Evolutionary conservation across 2,113 vertebrate genomes (phyloP).

Genomic region (Dasyprocta punctata): DNA sequence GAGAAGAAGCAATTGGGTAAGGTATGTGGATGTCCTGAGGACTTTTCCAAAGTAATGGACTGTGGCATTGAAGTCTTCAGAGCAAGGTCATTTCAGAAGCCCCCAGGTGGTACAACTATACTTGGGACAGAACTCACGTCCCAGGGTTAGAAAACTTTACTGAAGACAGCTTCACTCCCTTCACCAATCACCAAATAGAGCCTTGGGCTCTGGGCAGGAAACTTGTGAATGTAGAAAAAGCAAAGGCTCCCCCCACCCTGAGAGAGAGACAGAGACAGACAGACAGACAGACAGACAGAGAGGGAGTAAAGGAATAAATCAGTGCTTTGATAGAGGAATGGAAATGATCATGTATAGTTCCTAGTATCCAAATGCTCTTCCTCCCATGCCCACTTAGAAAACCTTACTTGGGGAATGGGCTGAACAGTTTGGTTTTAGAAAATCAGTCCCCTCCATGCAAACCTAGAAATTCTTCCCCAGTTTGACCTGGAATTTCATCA

Average conservation of each 20-base stretch:
- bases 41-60: background rate
- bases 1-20: background rate
- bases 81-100: constrained; percentile 31
- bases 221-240: constrained; percentile 7
- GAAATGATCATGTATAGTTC: constrained; percentile 6
- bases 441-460: background rate
- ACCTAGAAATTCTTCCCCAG: constrained; percentile 36
- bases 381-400: background rate
- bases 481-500: constrained; percentile 50
- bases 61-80: constrained; percentile 23
- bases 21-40: background rate
- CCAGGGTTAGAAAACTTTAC: constrained; percentile 10
- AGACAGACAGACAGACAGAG: background rate
- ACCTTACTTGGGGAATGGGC: background rate
- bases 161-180: background rate
- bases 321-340: background rate
- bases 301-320: background rate
- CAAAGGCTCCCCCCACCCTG: background rate
- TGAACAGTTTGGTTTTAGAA: constrained; percentile 55
- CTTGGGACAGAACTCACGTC: background rate
- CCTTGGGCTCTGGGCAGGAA: background rate
- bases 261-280: too few relatives aligned
- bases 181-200: constrained; percentile 8
- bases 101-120: background rate
- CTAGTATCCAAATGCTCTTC: background rate